These are phyloP conservation scores for Brachionus manjavacas DNA, from an alignment of 1,140 invertebrate genomes.

Conservation along the genomic window DNA sequence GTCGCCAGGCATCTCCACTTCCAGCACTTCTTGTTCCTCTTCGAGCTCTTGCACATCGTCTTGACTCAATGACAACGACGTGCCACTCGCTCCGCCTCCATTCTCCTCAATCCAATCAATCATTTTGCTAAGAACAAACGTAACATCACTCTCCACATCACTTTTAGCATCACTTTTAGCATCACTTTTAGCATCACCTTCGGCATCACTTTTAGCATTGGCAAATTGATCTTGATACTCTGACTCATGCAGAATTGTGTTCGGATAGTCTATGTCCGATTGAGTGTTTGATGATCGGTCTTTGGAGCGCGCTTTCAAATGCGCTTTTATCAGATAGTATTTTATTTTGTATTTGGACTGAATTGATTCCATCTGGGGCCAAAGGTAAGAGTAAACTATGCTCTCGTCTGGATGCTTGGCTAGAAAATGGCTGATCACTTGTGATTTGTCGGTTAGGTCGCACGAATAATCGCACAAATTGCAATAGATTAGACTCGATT, in stretches of 20 bases:
- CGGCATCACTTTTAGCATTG: too few relatives aligned
- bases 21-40: conserved; percentile 35
- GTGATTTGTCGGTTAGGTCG: conserved; percentile 33
- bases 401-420: conserved; percentile 32
- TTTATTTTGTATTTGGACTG: conserved; percentile 21
- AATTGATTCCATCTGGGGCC: conserved; percentile 27
- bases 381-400: conserved; percentile 31
- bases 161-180: too few relatives aligned
- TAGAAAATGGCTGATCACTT: conserved; percentile 20
- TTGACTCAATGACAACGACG: background rate
- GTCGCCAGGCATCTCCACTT: conserved; percentile 31
- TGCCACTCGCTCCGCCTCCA: too few relatives aligned
- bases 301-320: conserved; percentile 28
- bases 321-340: conserved; percentile 35
- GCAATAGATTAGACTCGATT: conserved; percentile 40
- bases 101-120: background rate
- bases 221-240: too few relatives aligned
- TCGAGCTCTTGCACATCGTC: conserved; percentile 35
- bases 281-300: background rate
- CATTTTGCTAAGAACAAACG: background rate
- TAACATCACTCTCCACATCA: background rate
- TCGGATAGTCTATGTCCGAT: background rate
- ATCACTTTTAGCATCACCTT: too few relatives aligned
- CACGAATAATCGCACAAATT: conserved; percentile 38
- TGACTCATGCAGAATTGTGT: background rate